Conservation (phyloP, 2,797 vertebrate species). For the Lindbergichthys nudifrons region DNA sequence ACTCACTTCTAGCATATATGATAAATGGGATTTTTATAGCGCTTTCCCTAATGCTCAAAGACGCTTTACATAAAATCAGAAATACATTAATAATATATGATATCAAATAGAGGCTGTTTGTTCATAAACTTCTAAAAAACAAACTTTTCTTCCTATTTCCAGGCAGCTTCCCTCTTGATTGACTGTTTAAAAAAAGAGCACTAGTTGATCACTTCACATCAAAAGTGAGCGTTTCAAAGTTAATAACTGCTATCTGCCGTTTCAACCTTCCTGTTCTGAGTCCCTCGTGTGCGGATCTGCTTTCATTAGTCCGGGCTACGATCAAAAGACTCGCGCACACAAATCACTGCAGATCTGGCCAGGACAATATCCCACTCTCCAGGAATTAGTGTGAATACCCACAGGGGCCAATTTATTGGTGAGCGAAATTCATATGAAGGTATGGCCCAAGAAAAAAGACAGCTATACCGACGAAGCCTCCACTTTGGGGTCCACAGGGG, state of each 20-base stretch:
- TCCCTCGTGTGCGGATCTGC: constrained; percentile 66
- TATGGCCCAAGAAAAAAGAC: constrained; percentile 67
- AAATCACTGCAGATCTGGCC: constrained; percentile 68
- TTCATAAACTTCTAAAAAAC: constrained; percentile 30
- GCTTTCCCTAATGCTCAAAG: too few species aligned
- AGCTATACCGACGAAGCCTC: constrained; percentile 45
- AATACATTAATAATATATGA: too few species aligned
- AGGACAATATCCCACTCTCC: constrained; percentile 67
- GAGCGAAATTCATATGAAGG: constrained; percentile 82
- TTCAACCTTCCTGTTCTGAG: constrained; percentile 41
- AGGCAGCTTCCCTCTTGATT: constrained; percentile 12
- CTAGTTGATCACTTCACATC: constrained; percentile 31
- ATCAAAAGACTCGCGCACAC: constrained; percentile 74
- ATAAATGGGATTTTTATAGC: too few species aligned
- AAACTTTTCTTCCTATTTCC: constrained; percentile 36
- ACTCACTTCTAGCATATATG: background rate
- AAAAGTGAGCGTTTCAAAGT: constrained; percentile 29
- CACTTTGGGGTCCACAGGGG: constrained; percentile 54
- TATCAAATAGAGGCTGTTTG: background rate
- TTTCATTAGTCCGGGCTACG: constrained; percentile 74
- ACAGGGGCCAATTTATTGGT: constrained; percentile 85
- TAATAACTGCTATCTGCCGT: constrained; percentile 33
- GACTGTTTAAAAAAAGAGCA: background rate
- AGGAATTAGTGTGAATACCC: constrained; percentile 81
- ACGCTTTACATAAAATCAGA: too few species aligned